phyloP scores from a whole-genome alignment of 2,113 vertebrate genomes.

The Trochalopteron elliotii region DNA sequence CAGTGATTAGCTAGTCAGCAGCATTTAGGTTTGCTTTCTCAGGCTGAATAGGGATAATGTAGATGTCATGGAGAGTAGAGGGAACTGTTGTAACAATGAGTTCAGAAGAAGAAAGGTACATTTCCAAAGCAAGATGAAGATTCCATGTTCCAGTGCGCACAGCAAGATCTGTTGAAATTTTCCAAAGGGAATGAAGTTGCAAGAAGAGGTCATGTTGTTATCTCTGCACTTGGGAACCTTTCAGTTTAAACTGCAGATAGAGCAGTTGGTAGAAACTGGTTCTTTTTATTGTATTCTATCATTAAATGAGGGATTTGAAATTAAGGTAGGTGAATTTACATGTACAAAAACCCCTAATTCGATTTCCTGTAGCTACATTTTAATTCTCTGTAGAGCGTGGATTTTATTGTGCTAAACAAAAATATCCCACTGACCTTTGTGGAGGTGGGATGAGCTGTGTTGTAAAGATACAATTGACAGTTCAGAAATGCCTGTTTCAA shows the following conservation, averaged over 20 bases:
- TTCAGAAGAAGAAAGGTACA: background rate
- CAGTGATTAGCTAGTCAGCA: background rate
- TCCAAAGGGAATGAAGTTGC: background rate
- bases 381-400: background rate
- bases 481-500: background rate
- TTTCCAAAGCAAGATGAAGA: background rate
- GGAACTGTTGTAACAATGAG: background rate
- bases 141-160: background rate
- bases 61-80: background rate
- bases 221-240: background rate
- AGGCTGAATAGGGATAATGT: background rate
- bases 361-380: background rate
- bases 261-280: background rate
- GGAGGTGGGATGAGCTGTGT: background rate
- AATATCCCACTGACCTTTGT: background rate
- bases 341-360: rapidly evolving
- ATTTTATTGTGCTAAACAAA: background rate
- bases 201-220: background rate
- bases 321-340: background rate
- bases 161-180: background rate
- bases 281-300: background rate
- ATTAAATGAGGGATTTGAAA: background rate
- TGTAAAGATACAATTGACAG: background rate
- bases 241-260: background rate
- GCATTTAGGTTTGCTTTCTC: background rate